phyloP scores from a whole-genome alignment of 2,888 invertebrate genomes.

The Graphium colonna region DNA sequence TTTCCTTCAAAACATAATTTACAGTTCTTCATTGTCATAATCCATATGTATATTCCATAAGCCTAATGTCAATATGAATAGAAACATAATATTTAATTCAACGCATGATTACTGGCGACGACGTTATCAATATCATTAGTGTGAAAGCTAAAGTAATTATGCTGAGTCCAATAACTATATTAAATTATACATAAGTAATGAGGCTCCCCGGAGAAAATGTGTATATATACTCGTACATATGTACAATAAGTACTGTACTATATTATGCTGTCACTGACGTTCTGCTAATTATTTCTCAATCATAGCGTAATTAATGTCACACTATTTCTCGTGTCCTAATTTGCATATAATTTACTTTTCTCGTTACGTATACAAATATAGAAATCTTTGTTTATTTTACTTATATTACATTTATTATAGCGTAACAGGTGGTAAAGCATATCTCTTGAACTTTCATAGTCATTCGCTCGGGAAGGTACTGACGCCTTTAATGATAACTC shows the following conservation, averaged over 20 bases:
- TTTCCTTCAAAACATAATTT: too few relatives aligned
- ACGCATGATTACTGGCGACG: constrained; percentile 3
- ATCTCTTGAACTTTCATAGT: too few relatives aligned
- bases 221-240: not conserved
- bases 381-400: too few relatives aligned
- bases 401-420: too few relatives aligned
- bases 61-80: not conserved
- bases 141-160: constrained; percentile 18
- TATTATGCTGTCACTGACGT: not conserved
- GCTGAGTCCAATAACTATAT: constrained; percentile 7
- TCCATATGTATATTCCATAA: too few relatives aligned
- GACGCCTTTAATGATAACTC: too few relatives aligned
- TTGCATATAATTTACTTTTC: too few relatives aligned
- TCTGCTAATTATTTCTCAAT: not conserved
- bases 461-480: too few relatives aligned
- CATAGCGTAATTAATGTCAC: not conserved
- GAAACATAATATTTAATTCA: constrained; percentile 18
- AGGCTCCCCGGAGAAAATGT: not conserved
- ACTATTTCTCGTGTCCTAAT: too few relatives aligned
- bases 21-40: too few relatives aligned
- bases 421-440: too few relatives aligned
- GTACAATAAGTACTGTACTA: not conserved
- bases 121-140: constrained; percentile 15
- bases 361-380: too few relatives aligned
- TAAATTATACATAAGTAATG: constrained; percentile 17